Percentiles rank a stretch among this genome's conserved stretches.
These are phyloP conservation scores for Rhingia rostrata DNA, from an alignment of 2,888 invertebrate species.

Conservation along the genomic window DNA sequence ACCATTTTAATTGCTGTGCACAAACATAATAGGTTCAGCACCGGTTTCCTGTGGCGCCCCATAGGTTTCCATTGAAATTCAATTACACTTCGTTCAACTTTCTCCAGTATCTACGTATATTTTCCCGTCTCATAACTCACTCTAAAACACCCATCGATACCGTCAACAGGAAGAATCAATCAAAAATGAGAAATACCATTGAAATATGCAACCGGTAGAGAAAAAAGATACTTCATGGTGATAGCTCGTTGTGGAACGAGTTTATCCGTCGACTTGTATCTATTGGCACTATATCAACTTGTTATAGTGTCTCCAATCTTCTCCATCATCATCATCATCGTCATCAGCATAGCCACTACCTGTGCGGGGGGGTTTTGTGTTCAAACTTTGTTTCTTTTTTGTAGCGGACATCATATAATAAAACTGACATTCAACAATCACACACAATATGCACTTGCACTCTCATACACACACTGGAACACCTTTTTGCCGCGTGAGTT, in stretches of 20 bases:
- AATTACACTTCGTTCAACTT: background rate
- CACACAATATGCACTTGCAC: background rate
- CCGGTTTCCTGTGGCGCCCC: background rate
- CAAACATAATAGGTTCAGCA: too few species aligned
- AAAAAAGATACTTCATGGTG: slow-evolving; percentile 11
- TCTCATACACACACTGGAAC: background rate
- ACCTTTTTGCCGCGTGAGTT: background rate
- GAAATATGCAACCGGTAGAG: slow-evolving; percentile 34
- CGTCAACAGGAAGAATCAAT: slow-evolving; percentile 25
- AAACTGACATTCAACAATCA: slow-evolving; percentile 25
- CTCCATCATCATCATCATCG: slow-evolving; percentile 34
- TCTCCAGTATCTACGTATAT: background rate
- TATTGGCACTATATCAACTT: slow-evolving; percentile 31
- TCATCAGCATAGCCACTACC: background rate
- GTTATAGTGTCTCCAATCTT: slow-evolving; percentile 33
- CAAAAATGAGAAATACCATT: slow-evolving; percentile 7
- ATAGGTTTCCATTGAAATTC: slow-evolving; percentile 3
- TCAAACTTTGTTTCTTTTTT: background rate
- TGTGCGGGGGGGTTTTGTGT: background rate
- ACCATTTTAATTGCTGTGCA: too few species aligned
- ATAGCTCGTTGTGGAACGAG: slow-evolving; percentile 20
- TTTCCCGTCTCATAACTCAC: slow-evolving; percentile 13
- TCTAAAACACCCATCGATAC: slow-evolving; percentile 4
- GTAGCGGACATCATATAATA: slow-evolving; percentile 19
- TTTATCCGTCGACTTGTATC: slow-evolving; percentile 38